phyloP scores from a whole-genome alignment of 2,797 vertebrate species.

The Myotis findleyi region DNA sequence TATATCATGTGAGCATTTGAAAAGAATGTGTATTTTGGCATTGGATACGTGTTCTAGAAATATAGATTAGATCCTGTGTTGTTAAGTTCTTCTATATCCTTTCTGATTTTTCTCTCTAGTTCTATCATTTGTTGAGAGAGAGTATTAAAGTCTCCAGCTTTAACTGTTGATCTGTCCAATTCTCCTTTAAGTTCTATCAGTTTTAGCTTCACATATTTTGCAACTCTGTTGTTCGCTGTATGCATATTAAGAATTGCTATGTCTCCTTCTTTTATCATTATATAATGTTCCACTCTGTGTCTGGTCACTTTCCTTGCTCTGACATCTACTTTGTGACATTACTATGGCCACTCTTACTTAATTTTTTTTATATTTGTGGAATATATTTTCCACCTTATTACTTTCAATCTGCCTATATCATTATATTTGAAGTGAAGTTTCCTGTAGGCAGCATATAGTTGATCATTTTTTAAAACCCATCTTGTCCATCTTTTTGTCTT shows the following conservation, averaged over 20 bases:
- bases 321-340: not conserved
- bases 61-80: not conserved
- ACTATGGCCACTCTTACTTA: not conserved
- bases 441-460: not conserved
- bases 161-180: not conserved
- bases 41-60: not conserved
- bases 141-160: not conserved
- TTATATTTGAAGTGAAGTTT: slow-evolving; percentile 43
- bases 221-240: not conserved
- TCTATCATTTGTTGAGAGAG: slow-evolving; percentile 8
- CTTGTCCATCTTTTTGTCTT: not conserved
- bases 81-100: not conserved
- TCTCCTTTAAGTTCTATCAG: not conserved
- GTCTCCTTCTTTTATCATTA: not conserved
- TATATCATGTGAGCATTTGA: not conserved
- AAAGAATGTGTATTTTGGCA: not conserved
- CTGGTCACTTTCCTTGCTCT: not conserved
- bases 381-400: not conserved
- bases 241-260: not conserved
- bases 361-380: not conserved
- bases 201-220: slow-evolving; percentile 5
- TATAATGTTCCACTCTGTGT: not conserved
- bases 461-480: not conserved
- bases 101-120: not conserved
- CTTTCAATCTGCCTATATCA: not conserved